Conservation (phyloP, 1,140 invertebrate species). For the Parapsyche elsis region DNA sequence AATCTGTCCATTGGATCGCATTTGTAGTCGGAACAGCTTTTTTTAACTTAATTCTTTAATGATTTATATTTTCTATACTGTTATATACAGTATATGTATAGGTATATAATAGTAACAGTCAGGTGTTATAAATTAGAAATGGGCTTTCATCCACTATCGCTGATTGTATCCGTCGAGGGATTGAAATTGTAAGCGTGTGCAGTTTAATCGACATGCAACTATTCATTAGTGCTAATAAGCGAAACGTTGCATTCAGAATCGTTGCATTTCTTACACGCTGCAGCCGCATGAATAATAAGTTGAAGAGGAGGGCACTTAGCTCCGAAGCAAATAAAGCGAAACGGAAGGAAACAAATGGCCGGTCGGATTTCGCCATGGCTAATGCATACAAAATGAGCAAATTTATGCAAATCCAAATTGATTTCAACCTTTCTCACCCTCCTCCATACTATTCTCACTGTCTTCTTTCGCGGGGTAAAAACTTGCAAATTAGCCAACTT, state of each 20-base stretch:
- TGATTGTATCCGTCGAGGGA: too few relatives aligned
- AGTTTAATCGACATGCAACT: neutral
- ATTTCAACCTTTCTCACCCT: neutral
- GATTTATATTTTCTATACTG: too few relatives aligned
- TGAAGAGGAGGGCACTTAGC: slow-evolving; percentile 1
- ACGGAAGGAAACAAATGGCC: slow-evolving; percentile 26
- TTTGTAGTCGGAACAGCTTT: too few relatives aligned
- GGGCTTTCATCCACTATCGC: too few relatives aligned
- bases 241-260: neutral
- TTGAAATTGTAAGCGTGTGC: too few relatives aligned
- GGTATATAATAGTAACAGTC: too few relatives aligned
- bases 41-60: too few relatives aligned
- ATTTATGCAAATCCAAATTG: slow-evolving; percentile 21
- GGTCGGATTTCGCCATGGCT: neutral
- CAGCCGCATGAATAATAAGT: slow-evolving; percentile 22
- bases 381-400: slow-evolving; percentile 18
- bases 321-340: slow-evolving; percentile 1
- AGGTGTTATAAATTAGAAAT: too few relatives aligned
- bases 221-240: neutral
- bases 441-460: too few relatives aligned
- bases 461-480: neutral
- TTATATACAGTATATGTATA: too few relatives aligned
- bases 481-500: neutral
- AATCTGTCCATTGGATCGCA: too few relatives aligned
- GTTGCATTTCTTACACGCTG: slow-evolving; percentile 4